phyloP scores from a whole-genome alignment of 2,888 invertebrate species.

The Rhamphomyia laevipes region DNA sequence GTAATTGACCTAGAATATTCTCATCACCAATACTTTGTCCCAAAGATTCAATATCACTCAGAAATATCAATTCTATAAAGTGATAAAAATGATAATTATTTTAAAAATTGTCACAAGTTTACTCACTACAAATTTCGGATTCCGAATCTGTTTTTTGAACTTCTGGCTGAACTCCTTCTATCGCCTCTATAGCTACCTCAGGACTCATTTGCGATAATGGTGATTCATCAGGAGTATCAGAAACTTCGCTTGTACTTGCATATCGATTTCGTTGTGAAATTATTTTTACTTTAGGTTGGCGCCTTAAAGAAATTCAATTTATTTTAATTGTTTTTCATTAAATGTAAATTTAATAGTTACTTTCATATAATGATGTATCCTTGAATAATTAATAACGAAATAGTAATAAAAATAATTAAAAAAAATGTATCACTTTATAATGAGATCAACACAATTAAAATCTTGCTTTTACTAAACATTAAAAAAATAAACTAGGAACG shows the following conservation, averaged over 20 bases:
- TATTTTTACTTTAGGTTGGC: conserved; percentile 4
- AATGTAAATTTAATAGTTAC: conserved; percentile 14
- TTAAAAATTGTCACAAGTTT: conserved; percentile 1
- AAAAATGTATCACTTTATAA: no score
- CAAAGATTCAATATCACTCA: conserved; percentile 16
- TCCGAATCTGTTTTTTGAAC: conserved; percentile 42
- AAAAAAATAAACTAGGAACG: no score
- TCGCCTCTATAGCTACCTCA: conserved; percentile 32
- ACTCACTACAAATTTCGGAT: conserved; percentile 40
- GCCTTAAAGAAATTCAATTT: conserved; percentile 5
- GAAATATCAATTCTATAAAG: conserved; percentile 16
- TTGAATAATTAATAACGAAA: conserved; percentile 11
- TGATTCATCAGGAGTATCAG: conserved; percentile 23
- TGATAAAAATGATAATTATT: conserved; percentile 1
- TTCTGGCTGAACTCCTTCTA: conserved; percentile 44
- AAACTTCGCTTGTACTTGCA: conserved; percentile 16
- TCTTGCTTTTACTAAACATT: neutral
- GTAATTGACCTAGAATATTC: conserved; percentile 43
- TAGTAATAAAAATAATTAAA: conserved; percentile 8
- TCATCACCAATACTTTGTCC: conserved; percentile 14
- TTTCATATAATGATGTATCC: conserved; percentile 8
- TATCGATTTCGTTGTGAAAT: conserved; percentile 8
- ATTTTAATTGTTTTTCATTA: conserved; percentile 4
- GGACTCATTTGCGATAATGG: conserved; percentile 18
- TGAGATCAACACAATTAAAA: neutral